These are phyloP conservation scores for Xiphophorus hellerii DNA, from an alignment of 2,113 vertebrate species.

Conservation along the genomic window DNA sequence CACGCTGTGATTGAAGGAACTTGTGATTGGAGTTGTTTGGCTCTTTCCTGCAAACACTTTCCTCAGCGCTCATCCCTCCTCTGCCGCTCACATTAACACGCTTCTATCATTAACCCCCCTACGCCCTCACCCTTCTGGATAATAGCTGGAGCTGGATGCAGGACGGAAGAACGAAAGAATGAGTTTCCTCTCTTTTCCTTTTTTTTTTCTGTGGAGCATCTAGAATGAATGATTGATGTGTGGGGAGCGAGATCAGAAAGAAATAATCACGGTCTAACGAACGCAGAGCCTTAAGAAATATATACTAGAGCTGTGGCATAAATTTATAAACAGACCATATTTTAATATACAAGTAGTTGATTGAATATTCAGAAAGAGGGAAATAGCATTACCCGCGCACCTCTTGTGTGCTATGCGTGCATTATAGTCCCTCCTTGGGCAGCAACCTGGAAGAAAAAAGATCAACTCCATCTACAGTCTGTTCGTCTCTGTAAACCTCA, in stretches of 20 bases:
- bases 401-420: constrained; percentile 15
- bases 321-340: constrained; percentile 72
- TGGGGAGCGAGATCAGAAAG: constrained; percentile 75
- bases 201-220: constrained; percentile 56
- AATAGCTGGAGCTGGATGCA: constrained; percentile 80
- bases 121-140: constrained; percentile 80
- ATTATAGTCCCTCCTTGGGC: constrained; percentile 20
- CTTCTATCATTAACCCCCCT: constrained; percentile 86
- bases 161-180: constrained; percentile 80
- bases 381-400: constrained; percentile 42
- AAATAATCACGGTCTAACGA: constrained; percentile 80
- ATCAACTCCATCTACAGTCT: background rate
- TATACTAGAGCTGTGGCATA: constrained; percentile 69
- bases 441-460: constrained; percentile 15
- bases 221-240: constrained; percentile 87
- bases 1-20: constrained; percentile 85
- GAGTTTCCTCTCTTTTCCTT: constrained; percentile 68
- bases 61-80: constrained; percentile 64
- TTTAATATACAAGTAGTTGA: constrained; percentile 72
- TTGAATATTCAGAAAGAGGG: constrained; percentile 69
- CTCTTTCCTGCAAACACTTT: constrained; percentile 78
- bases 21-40: constrained; percentile 89
- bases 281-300: constrained; percentile 66
- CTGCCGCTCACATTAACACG: constrained; percentile 85
- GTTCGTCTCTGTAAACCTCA: constrained; percentile 15